Evolutionary conservation across 2,888 invertebrate species (phyloP), one percentile per base, ranked within the genome.

Genomic region (Dusona sp.): DNA sequence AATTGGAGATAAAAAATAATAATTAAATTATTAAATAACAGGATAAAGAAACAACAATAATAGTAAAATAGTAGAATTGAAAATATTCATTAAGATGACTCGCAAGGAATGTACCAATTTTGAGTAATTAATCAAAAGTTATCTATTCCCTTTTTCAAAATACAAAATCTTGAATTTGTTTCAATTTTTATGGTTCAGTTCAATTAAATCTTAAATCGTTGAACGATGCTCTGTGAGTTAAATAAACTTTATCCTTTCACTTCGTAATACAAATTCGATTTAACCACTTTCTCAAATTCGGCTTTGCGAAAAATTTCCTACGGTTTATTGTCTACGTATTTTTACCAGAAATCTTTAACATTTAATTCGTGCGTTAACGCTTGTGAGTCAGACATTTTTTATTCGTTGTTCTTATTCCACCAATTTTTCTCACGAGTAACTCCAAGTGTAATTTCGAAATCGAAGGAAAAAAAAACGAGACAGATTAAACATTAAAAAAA

Each of bases 201-300:
- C 19, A 48, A 48, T 48, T 9, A 25, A 54, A 68, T 54, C 38
- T 25, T 4, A n/a, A 68, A 79, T 70, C 51, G 38, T 16, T 29
- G 6, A 25, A 48, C 48, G 70, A 48, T 29, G 8, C 70, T 45
- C 70, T n/a, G 16, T 4, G 29, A 70, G 25, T 70, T 1, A 25
- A 57, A 57, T 57, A 25, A 36, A 54, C 29, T 42, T 19, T 38
- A 45, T 54, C 38, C 79, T 67, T 54, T 68, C 54, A 68, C 68
- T 36, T 38, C n/a, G 8, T n/a, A 16, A 33, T 45, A 48, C 65
- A 33, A 42, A 48, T 67, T 19, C 22, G n/a, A 4, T 16, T 2
- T 51, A 3, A 54, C n/a, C 54, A 48, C 70, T 70, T 48, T 70
- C 48, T 70, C 70, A 48, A 70, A 48, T 70, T 70, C 9, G 48